These are phyloP conservation scores for Hypocryptadius cinnamomeus DNA, from an alignment of 2,113 vertebrate species.

Conservation along the genomic window DNA sequence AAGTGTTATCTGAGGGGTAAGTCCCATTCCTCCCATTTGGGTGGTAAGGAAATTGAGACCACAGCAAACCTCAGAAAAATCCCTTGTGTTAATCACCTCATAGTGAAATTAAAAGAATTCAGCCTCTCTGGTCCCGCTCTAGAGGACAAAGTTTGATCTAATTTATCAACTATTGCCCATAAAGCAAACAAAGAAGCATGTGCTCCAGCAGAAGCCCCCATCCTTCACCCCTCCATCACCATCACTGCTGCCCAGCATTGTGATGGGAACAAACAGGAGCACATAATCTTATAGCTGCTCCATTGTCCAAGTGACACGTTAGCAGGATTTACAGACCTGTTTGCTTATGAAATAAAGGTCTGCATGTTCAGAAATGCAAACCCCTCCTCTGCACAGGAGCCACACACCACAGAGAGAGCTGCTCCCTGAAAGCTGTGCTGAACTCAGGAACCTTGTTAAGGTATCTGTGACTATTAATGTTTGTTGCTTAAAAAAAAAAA, in stretches of 20 bases:
- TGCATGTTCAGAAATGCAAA: conserved; percentile 19
- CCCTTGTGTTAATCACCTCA: not conserved
- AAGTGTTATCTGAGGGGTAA: not conserved
- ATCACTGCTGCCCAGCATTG: conserved; percentile 2
- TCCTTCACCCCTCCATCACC: not conserved
- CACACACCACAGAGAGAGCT: not conserved
- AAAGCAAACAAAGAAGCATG: not conserved
- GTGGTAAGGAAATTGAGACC: not conserved
- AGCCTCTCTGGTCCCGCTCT: not conserved
- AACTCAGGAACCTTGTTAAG: not conserved
- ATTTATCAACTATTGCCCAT: conserved; percentile 3
- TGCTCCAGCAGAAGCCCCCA: not conserved
- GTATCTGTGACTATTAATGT: not conserved
- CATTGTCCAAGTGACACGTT: not conserved
- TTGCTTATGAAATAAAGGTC: not conserved
- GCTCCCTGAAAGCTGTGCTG: not conserved
- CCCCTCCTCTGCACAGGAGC: not conserved
- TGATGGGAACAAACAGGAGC: not conserved
- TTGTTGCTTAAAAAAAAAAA: not conserved
- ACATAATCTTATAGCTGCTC: conserved; percentile 14
- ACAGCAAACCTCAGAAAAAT: not conserved
- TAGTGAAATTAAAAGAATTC: not conserved
- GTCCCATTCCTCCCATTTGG: not conserved
- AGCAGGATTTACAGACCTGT: conserved; percentile 2
- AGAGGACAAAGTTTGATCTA: conserved; percentile 4